Conservation (phyloP, 2,797 vertebrate species). For the Karalla daura region DNA sequence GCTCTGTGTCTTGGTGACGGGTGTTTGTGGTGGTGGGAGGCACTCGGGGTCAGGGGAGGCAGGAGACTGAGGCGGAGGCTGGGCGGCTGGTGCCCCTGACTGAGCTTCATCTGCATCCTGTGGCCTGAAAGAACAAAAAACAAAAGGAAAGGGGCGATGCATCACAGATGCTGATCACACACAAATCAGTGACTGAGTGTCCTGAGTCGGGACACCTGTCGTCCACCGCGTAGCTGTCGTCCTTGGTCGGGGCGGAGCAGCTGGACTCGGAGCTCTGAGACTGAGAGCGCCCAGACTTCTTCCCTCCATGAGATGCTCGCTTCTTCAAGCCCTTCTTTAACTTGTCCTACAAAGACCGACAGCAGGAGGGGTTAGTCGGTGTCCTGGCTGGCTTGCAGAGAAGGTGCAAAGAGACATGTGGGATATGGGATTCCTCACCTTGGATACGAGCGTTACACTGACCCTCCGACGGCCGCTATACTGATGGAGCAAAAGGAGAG, state of each 20-base stretch:
- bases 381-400: background rate
- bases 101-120: constrained; percentile 35
- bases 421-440: constrained; percentile 62
- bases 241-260: constrained; percentile 36
- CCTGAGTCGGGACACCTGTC: constrained; percentile 49
- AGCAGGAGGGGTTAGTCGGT: background rate
- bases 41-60: constrained; percentile 8
- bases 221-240: constrained; percentile 31
- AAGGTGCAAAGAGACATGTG: background rate
- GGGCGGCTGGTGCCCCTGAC: constrained; percentile 18
- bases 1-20: constrained; percentile 30
- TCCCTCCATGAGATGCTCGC: constrained; percentile 3
- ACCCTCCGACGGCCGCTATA: constrained; percentile 78
- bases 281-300: constrained; percentile 30
- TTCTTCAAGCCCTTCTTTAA: constrained; percentile 53
- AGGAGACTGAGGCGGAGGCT: background rate
- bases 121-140: constrained; percentile 35
- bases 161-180: background rate
- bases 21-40: constrained; percentile 12
- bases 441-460: constrained; percentile 84
- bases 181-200: background rate
- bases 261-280: constrained; percentile 50
- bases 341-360: constrained; percentile 56
- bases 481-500: constrained; percentile 49
- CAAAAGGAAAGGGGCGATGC: background rate